phyloP scores from a whole-genome alignment of 2,888 invertebrate genomes.

The Ditylenchus weischeri region DNA sequence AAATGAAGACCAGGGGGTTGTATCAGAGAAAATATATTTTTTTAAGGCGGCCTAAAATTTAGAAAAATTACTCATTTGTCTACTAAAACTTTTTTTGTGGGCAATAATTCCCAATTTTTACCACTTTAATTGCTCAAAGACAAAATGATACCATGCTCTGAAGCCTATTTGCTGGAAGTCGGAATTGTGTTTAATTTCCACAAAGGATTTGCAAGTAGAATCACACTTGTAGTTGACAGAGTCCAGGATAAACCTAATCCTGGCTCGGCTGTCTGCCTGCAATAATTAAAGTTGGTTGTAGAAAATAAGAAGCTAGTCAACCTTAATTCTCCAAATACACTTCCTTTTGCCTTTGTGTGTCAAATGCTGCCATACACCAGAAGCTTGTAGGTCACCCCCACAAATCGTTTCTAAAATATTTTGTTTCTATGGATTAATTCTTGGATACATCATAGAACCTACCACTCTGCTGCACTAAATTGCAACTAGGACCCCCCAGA shows the following conservation, averaged over 20 bases:
- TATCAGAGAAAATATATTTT: too few species aligned
- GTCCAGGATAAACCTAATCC: conserved; percentile 47
- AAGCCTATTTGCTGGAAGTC: conserved; percentile 57
- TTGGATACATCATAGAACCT: background rate
- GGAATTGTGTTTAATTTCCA: conserved; percentile 53
- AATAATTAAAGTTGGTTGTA: too few species aligned
- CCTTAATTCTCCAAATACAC: conserved; percentile 51
- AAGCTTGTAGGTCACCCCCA: conserved; percentile 33
- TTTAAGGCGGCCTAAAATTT: too few species aligned
- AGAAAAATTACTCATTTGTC: too few species aligned
- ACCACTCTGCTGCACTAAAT: conserved; percentile 40
- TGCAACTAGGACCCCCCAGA: conserved; percentile 48
- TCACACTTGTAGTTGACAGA: conserved; percentile 50
- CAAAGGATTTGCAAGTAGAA: conserved; percentile 49
- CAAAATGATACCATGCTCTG: conserved; percentile 45
- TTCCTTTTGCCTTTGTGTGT: conserved; percentile 50
- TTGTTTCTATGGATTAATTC: too few species aligned
- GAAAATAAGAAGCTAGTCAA: too few species aligned
- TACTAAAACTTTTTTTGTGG: too few species aligned
- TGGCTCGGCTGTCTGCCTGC: conserved; percentile 29
- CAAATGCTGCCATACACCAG: conserved; percentile 49
- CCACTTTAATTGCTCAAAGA: too few species aligned
- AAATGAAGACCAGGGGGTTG: too few species aligned
- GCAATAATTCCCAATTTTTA: too few species aligned
- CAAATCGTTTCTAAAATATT: conserved; percentile 13